A percentile compares a stretch with the other conserved stretches of the same genome.
phyloP scores from a whole-genome alignment of 2,113 vertebrate species.

The Pogonocichla stellata region DNA sequence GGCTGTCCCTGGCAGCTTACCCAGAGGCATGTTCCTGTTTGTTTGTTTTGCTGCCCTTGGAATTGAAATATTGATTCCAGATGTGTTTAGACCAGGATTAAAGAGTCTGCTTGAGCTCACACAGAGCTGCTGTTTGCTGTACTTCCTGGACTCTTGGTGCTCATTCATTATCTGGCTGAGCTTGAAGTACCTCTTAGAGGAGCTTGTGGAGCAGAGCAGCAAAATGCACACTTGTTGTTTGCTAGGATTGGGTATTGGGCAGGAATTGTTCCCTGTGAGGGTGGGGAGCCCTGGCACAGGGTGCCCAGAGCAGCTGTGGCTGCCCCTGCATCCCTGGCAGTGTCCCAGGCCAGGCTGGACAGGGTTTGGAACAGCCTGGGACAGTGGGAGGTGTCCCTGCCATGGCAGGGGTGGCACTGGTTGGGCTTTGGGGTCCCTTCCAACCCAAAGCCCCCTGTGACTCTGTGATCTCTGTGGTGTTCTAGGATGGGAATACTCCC shows the following conservation, averaged over 20 bases:
- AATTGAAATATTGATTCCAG: background rate
- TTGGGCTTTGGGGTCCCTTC: accelerated
- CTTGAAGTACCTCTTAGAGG: background rate
- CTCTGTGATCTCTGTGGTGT: background rate
- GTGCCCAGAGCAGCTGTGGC: background rate
- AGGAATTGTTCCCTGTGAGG: background rate
- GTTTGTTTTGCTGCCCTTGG: background rate
- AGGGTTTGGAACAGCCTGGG: accelerated
- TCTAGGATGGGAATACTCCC: background rate
- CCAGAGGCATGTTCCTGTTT: background rate
- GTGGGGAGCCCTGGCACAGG: background rate
- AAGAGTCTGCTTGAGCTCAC: background rate
- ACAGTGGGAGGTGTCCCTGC: accelerated
- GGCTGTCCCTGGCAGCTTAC: background rate
- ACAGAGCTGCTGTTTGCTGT: background rate
- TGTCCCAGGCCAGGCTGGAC: accelerated
- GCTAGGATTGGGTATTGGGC: background rate
- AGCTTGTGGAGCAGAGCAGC: background rate
- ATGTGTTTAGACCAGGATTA: background rate
- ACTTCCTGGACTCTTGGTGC: background rate
- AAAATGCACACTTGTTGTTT: background rate
- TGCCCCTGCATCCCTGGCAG: background rate
- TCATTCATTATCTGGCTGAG: background rate
- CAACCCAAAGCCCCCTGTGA: background rate
- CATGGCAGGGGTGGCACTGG: background rate